phyloP scores from a whole-genome alignment of 2,888 invertebrate genomes.

The Leucania comma region DNA sequence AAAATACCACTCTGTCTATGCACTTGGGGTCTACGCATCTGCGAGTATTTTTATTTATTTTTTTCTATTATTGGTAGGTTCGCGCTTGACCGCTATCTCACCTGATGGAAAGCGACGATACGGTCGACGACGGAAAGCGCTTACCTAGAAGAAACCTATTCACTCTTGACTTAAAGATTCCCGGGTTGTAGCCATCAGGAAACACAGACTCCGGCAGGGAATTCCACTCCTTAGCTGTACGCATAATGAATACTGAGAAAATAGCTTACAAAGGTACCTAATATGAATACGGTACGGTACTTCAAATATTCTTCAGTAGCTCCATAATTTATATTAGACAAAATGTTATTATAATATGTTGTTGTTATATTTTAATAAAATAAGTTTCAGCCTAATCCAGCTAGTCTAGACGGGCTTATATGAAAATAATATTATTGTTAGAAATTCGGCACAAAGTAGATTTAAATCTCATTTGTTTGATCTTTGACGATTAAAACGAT shows the following conservation, averaged over 20 bases:
- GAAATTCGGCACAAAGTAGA: conserved; percentile 6
- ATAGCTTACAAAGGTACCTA: background rate
- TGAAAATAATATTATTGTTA: conserved; percentile 13
- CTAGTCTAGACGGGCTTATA: conserved; percentile 20
- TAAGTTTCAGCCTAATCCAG: conserved; percentile 10
- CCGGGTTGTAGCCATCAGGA: too few relatives aligned
- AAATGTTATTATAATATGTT: background rate
- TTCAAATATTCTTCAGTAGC: background rate
- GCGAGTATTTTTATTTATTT: too few relatives aligned
- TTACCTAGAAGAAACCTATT: too few relatives aligned
- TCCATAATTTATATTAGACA: background rate
- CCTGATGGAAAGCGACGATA: too few relatives aligned
- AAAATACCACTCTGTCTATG: background rate
- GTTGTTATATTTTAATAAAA: background rate
- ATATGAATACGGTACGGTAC: too few relatives aligned
- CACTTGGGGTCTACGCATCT: background rate
- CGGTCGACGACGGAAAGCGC: too few relatives aligned
- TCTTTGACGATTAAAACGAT: conserved; percentile 24
- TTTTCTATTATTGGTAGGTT: too few relatives aligned
- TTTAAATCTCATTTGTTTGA: conserved; percentile 22
- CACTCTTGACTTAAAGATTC: too few relatives aligned
- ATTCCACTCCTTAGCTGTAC: too few relatives aligned
- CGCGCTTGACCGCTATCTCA: too few relatives aligned
- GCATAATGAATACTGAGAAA: too few relatives aligned
- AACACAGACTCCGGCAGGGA: too few relatives aligned